phyloP scores from a whole-genome alignment of 2,797 vertebrate genomes.

The Pseudomugil gertrudae region DNA sequence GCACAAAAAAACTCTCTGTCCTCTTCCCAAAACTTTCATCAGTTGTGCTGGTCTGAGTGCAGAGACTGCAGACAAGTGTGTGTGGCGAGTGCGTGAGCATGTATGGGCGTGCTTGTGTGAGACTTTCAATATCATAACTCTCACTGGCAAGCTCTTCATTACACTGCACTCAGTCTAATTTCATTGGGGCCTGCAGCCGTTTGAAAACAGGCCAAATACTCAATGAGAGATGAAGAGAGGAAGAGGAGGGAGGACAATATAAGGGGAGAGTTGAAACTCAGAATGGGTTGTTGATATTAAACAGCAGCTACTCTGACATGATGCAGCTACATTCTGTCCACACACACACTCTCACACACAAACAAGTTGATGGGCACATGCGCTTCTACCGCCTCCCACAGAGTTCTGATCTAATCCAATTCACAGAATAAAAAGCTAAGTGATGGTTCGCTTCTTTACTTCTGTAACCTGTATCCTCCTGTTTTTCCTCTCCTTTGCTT shows the following conservation, averaged over 20 bases:
- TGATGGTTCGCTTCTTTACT: conserved; percentile 59
- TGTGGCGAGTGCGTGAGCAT: conserved; percentile 2
- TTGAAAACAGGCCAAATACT: conserved; percentile 71
- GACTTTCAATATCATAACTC: conserved; percentile 68
- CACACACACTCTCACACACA: neutral
- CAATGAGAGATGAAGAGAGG: conserved; percentile 52
- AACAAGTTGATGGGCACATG: conserved; percentile 1
- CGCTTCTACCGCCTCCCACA: conserved; percentile 40
- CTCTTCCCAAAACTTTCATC: conserved; percentile 40
- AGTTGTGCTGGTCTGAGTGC: conserved; percentile 19
- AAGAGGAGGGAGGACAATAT: conserved; percentile 30
- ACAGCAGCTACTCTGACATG: conserved; percentile 52
- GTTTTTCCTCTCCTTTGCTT: neutral
- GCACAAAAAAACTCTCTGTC: conserved; percentile 44
- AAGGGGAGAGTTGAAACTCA: conserved; percentile 49
- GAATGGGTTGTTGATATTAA: conserved; percentile 68
- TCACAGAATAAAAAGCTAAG: conserved; percentile 73
- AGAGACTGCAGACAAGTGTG: conserved; percentile 8
- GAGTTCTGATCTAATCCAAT: conserved; percentile 68
- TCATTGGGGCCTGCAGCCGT: conserved; percentile 68
- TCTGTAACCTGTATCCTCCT: neutral
- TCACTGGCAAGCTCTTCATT: conserved; percentile 69
- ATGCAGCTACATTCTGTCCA: conserved; percentile 36
- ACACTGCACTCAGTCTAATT: conserved; percentile 75
- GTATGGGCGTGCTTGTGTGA: conserved; percentile 45